Evolutionary conservation across 2,113 vertebrate genomes (phyloP).

Genomic region (Solea solea): DNA sequence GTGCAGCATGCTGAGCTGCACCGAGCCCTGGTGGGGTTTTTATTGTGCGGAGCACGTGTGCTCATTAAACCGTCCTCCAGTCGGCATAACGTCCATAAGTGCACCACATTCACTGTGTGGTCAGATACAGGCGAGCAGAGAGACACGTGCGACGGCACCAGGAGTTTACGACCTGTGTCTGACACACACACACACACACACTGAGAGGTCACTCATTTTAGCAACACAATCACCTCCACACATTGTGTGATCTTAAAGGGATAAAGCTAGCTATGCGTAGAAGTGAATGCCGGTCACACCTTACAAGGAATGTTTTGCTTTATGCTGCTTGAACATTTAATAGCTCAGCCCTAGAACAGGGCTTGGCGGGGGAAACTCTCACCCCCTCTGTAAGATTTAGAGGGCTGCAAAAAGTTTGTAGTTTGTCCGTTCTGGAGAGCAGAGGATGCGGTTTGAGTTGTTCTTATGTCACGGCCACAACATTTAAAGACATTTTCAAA

Average conservation of each 20-base stretch:
- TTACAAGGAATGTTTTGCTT: slow-evolving; percentile 6
- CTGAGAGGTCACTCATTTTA: too few species aligned
- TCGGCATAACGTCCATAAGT: slow-evolving; percentile 25
- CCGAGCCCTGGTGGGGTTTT: slow-evolving; percentile 32
- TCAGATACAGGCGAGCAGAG: background rate
- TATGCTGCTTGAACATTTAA: slow-evolving; percentile 16
- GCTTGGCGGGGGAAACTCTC: slow-evolving; percentile 1
- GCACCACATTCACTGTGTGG: background rate
- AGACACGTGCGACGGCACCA: background rate
- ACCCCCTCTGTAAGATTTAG: slow-evolving; percentile 29
- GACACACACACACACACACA: too few species aligned
- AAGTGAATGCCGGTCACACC: background rate
- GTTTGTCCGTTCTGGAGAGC: slow-evolving; percentile 19
- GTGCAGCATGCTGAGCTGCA: slow-evolving; percentile 42
- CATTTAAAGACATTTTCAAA: background rate
- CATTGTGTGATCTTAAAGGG: too few species aligned
- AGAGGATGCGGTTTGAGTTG: slow-evolving; percentile 32
- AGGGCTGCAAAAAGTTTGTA: slow-evolving; percentile 41
- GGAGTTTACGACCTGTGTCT: too few species aligned
- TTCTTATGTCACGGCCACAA: slow-evolving; percentile 30
- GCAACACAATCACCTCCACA: too few species aligned
- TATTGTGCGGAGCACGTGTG: slow-evolving; percentile 23
- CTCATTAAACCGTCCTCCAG: slow-evolving; percentile 43
- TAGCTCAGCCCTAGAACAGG: slow-evolving; percentile 20
- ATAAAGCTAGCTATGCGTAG: background rate